A percentile compares a stretch with the other conserved stretches of the same genome.
Evolutionary conservation across 2,797 vertebrate species (phyloP).

Genomic region (Leucoraja ocellata): DNA sequence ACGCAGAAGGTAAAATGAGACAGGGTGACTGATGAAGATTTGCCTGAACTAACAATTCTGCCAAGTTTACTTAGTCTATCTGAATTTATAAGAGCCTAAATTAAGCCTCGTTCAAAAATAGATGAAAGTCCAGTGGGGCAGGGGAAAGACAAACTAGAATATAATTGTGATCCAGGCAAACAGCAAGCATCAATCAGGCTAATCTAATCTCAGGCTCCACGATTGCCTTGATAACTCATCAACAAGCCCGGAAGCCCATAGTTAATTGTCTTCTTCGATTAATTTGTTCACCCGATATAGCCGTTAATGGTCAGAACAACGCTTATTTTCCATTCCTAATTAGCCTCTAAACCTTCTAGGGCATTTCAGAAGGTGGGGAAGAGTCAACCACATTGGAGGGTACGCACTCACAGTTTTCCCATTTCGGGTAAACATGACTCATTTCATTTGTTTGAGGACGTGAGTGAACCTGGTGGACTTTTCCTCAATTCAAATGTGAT

Average conservation of each 20-base stretch:
- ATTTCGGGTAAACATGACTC: no score
- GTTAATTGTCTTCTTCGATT: background rate
- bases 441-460: no score
- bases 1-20: background rate
- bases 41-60: background rate
- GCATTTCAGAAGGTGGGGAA: no score
- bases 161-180: background rate
- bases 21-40: background rate
- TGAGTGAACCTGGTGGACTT: no score
- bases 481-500: no score
- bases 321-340: no score
- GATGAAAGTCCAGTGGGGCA: background rate
- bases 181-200: background rate
- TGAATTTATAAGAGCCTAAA: background rate
- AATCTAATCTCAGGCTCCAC: background rate
- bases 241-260: background rate
- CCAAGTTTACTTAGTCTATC: background rate
- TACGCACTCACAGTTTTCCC: no score
- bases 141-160: background rate
- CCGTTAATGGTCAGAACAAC: no score
- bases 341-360: no score
- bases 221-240: background rate
- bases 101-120: background rate
- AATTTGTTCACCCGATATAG: no score
- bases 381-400: no score